Evolutionary conservation across 1,140 invertebrate genomes (phyloP).

Genomic region (Pantala flavescens): DNA sequence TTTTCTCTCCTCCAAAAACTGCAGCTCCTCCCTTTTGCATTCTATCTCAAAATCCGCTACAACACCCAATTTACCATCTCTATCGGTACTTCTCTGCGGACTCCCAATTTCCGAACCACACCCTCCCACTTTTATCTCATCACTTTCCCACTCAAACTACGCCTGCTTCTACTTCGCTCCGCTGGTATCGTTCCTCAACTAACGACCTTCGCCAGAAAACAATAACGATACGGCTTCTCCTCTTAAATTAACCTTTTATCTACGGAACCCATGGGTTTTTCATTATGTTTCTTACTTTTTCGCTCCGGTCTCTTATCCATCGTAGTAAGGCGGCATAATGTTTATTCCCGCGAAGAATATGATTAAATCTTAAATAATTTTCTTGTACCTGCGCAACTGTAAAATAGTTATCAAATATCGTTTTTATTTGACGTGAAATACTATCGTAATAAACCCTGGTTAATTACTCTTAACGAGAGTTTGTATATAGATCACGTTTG

Average conservation of each 20-base stretch:
- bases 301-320: no score
- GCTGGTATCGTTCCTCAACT: not conserved
- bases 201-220: not conserved
- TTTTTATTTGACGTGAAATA: no score
- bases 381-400: no score
- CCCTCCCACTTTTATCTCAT: not conserved
- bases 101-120: slow-evolving; percentile 4
- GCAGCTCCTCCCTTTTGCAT: not conserved
- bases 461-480: no score
- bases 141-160: not conserved
- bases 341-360: no score
- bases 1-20: not conserved
- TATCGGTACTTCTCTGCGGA: not conserved
- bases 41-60: not conserved
- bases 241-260: not conserved
- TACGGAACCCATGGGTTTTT: no score
- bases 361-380: no score
- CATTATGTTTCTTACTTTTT: no score
- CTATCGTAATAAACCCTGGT: no score
- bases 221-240: not conserved
- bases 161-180: not conserved
- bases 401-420: no score
- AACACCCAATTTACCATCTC: not conserved
- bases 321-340: no score
- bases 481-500: no score